phyloP scores from a whole-genome alignment of 2,113 vertebrate genomes.

The Tupaia tana region DNA sequence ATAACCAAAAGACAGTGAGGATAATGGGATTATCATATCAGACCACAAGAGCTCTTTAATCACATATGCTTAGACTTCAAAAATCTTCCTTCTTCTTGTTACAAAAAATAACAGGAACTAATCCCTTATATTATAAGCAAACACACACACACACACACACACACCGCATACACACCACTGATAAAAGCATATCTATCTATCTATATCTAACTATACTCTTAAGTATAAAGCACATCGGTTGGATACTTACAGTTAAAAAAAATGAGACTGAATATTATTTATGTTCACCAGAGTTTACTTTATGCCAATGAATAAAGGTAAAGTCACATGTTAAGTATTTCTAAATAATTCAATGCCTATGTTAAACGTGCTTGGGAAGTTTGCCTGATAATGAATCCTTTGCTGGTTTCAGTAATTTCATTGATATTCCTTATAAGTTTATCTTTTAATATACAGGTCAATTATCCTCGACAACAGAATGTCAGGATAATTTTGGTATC shows the following conservation, averaged over 20 bases:
- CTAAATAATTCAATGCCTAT: neutral
- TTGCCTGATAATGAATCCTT: neutral
- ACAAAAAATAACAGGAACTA: neutral
- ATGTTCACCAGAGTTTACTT: neutral
- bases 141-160: neutral
- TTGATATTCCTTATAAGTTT: neutral
- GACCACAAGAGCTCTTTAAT: neutral
- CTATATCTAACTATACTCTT: neutral
- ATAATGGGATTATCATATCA: neutral
- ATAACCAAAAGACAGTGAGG: neutral
- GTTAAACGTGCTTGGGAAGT: neutral
- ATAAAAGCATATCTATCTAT: neutral
- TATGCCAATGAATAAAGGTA: neutral
- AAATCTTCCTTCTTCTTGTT: neutral
- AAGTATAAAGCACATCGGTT: neutral
- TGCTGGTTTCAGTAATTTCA: neutral
- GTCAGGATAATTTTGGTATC: neutral
- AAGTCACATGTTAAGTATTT: neutral
- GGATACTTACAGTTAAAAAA: neutral
- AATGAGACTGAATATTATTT: neutral
- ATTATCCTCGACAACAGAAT: neutral
- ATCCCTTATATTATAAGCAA: neutral
- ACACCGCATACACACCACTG: neutral
- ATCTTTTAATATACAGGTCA: neutral
- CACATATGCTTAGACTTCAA: neutral